Conservation (phyloP, 2,113 vertebrate species). For the Prietella phreatophila region DNA sequence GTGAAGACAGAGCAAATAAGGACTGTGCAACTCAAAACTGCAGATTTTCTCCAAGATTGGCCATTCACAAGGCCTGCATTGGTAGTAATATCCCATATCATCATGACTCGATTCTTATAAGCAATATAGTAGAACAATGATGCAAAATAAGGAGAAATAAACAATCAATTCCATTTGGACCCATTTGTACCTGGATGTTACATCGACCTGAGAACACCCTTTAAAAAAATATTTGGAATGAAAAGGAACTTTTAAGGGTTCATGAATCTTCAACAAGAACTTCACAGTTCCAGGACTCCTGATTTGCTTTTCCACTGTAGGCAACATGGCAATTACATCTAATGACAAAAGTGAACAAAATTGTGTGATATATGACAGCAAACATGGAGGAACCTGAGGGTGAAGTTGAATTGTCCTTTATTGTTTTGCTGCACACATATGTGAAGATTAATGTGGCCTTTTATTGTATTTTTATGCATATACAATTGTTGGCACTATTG, state of each 20-base stretch:
- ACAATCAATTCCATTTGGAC: background rate
- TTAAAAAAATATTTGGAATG: background rate
- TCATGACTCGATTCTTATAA: background rate
- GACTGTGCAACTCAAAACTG: background rate
- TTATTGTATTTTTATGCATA: background rate
- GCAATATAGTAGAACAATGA: no score
- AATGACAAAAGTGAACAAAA: background rate
- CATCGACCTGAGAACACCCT: background rate
- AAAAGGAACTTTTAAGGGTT: background rate
- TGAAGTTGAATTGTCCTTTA: background rate
- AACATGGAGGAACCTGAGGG: background rate
- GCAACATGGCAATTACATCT: background rate
- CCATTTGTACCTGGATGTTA: background rate
- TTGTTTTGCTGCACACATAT: background rate
- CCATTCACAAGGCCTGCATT: background rate
- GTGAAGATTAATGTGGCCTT: background rate
- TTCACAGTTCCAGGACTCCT: background rate
- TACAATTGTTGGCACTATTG: background rate
- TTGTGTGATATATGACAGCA: no score
- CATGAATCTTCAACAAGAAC: background rate
- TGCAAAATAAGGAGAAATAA: background rate
- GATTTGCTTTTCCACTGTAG: background rate
- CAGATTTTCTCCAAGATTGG: background rate
- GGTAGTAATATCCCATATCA: background rate
- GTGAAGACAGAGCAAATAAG: background rate